phyloP scores from a whole-genome alignment of 2,888 invertebrate species.

The Pristionchus arcanus region DNA sequence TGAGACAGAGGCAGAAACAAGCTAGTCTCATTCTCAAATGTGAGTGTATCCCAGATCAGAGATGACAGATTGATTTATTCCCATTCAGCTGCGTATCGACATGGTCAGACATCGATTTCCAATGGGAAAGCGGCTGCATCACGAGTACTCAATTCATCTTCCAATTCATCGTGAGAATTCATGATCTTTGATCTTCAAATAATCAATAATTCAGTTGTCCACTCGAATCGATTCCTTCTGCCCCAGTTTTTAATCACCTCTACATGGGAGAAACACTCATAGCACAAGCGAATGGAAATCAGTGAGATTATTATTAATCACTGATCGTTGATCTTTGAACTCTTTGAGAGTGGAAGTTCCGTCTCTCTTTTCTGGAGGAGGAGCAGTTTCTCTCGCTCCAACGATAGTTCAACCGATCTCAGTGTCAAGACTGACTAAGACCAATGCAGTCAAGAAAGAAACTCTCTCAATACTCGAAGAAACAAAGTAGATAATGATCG shows the following conservation, averaged over 20 bases:
- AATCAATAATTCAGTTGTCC: not conserved
- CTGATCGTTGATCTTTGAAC: not conserved
- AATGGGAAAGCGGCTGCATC: conserved; percentile 29
- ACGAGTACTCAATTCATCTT: not conserved
- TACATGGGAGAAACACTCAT: conserved; percentile 55
- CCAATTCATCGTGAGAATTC: not conserved
- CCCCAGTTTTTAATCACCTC: conserved; percentile 57
- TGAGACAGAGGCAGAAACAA: conserved; percentile 64
- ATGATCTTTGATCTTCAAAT: not conserved
- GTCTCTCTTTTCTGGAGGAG: conserved; percentile 43
- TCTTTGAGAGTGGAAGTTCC: conserved; percentile 47
- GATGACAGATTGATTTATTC: not conserved
- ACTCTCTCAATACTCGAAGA: not conserved
- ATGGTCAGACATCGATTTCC: conserved; percentile 47
- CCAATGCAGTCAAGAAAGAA: conserved; percentile 12
- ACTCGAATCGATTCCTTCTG: conserved; percentile 16
- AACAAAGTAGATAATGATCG: not conserved
- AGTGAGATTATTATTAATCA: not conserved
- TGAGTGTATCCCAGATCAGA: conserved; percentile 33
- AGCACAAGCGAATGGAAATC: conserved; percentile 45
- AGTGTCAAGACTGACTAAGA: conserved; percentile 7
- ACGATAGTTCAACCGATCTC: conserved; percentile 49
- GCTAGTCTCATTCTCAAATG: conserved; percentile 63
- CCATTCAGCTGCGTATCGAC: conserved; percentile 51
- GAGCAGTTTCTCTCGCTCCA: conserved; percentile 47